phyloP scores from a whole-genome alignment of 2,797 vertebrate species.

The Ispidina lecontei region DNA sequence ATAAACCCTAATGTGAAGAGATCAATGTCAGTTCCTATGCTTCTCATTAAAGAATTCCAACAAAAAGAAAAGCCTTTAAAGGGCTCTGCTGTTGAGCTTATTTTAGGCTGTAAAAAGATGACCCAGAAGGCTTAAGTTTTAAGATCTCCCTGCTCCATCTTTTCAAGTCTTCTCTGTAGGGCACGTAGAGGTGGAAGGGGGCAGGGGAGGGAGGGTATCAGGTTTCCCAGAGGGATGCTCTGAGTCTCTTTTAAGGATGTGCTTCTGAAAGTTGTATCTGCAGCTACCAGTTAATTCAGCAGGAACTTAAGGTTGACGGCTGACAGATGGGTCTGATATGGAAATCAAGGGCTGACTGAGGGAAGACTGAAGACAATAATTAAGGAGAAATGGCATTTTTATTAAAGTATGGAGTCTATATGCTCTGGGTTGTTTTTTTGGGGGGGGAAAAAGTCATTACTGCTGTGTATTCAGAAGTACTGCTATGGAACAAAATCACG shows the following conservation, averaged over 20 bases:
- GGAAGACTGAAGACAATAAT: not conserved
- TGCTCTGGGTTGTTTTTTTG: not conserved
- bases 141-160: not conserved
- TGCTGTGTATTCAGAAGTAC: not conserved
- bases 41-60: slow-evolving; percentile 22
- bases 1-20: not conserved
- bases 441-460: fast-evolving
- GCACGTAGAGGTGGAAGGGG: not conserved
- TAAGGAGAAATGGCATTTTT: not conserved
- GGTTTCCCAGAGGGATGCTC: not conserved
- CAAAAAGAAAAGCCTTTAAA: slow-evolving; percentile 12
- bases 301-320: not conserved
- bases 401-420: not conserved
- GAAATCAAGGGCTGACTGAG: not conserved
- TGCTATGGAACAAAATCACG: not conserved
- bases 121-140: slow-evolving; percentile 22
- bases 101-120: slow-evolving; percentile 27
- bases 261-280: not conserved
- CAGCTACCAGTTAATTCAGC: not conserved
- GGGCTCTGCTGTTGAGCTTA: not conserved
- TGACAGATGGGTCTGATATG: not conserved
- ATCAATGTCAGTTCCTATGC: slow-evolving; percentile 19
- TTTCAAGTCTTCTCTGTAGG: not conserved
- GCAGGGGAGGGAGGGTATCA: not conserved
- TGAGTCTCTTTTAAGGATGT: not conserved